Evolutionary conservation across 1,140 invertebrate species (phyloP).

Genomic region (silkworm (Bombyx mori)): ASM3026992v2 NC_085113.1:47001-47500

Average conservation of each 20-base stretch:
- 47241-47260: conserved; percentile 14
- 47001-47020: conserved; percentile 9
- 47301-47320: conserved; percentile 5
- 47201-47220: background rate
- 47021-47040: conserved; percentile 14
- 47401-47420: conserved; percentile 1
- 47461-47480: conserved; percentile 3
- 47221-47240: conserved; percentile 8
- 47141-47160: conserved; percentile 9
- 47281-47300: conserved; percentile 3
- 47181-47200: conserved; percentile 5
- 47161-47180: conserved; percentile 17
- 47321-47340: conserved; percentile 2
- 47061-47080: conserved; percentile 11
- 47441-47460: conserved; percentile 8
- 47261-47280: conserved; percentile 14
- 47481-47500: background rate
- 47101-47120: conserved; percentile 7
- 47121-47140: background rate
- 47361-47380: background rate
- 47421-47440: conserved; percentile 2
- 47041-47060: conserved; percentile 19
- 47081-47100: conserved; percentile 10
- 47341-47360: conserved; percentile 1
- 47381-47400: conserved; percentile 1